Evolutionary conservation across 2,113 vertebrate genomes (phyloP).

Genomic region (Atlantisia rogersi): DNA sequence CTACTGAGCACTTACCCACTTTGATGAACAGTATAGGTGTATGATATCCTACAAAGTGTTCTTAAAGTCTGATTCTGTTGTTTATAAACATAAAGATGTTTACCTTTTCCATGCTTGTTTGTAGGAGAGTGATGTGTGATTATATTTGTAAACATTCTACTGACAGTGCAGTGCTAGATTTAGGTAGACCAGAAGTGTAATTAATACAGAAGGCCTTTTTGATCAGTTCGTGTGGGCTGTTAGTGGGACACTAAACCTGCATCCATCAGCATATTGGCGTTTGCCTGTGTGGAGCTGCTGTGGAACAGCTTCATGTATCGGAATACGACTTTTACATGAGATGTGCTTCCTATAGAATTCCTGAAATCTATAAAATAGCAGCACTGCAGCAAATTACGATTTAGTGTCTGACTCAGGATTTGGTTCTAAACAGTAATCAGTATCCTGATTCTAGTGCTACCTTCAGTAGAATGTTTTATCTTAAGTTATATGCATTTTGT

Average conservation of each 20-base stretch:
- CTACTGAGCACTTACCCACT: not conserved
- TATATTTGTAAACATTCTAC: not conserved
- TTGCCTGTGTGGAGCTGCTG: not conserved
- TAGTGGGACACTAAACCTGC: not conserved
- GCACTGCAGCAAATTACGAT: not conserved
- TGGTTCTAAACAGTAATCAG: not conserved
- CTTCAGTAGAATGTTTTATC: not conserved
- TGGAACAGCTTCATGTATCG: not conserved
- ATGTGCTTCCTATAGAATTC: not conserved
- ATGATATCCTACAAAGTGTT: not conserved
- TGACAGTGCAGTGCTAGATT: not conserved
- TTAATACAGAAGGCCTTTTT: not conserved
- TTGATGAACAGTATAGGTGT: not conserved
- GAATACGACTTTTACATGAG: not conserved
- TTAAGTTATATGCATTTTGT: not conserved
- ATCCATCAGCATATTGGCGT: not conserved
- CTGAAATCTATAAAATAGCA: not conserved
- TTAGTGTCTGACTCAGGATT: not conserved
- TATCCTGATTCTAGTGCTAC: not conserved
- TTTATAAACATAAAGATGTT: not conserved
- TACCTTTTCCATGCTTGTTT: not conserved
- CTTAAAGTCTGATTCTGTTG: not conserved
- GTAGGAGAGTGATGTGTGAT: not conserved
- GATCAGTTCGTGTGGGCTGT: accelerated
- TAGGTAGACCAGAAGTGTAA: not conserved